Conservation (phyloP, 2,113 vertebrate species). For the Sporophila hypoxantha region DNA sequence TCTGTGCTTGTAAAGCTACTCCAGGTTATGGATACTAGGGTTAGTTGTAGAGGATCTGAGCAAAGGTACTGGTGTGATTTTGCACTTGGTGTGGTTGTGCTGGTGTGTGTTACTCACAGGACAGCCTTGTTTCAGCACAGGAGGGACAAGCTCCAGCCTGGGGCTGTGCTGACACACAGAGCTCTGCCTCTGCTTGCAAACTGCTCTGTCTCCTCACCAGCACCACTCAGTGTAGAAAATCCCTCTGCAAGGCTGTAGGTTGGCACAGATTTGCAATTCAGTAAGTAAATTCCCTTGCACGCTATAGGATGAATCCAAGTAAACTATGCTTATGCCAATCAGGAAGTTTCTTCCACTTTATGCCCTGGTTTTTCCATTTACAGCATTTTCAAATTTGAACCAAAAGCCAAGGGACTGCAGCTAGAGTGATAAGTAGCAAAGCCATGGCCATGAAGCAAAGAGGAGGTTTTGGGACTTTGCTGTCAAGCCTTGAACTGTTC, state of each 20-base stretch:
- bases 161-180: not conserved
- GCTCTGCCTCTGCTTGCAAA: not conserved
- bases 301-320: not conserved
- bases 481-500: not conserved
- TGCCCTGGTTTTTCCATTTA: not conserved
- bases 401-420: not conserved
- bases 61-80: not conserved
- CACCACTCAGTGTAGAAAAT: not conserved
- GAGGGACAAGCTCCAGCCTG: fast-evolving
- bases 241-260: not conserved
- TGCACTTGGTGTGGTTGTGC: not conserved
- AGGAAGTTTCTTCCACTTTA: not conserved
- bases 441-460: not conserved
- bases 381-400: not conserved
- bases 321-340: not conserved
- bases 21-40: not conserved
- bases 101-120: not conserved
- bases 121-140: not conserved
- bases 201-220: not conserved
- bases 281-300: not conserved
- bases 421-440: not conserved
- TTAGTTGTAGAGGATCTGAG: not conserved
- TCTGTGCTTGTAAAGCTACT: not conserved
- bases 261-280: not conserved
- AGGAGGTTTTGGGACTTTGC: not conserved